phyloP scores from a whole-genome alignment of 2,797 vertebrate genomes.

The Pangasius macronema region DNA sequence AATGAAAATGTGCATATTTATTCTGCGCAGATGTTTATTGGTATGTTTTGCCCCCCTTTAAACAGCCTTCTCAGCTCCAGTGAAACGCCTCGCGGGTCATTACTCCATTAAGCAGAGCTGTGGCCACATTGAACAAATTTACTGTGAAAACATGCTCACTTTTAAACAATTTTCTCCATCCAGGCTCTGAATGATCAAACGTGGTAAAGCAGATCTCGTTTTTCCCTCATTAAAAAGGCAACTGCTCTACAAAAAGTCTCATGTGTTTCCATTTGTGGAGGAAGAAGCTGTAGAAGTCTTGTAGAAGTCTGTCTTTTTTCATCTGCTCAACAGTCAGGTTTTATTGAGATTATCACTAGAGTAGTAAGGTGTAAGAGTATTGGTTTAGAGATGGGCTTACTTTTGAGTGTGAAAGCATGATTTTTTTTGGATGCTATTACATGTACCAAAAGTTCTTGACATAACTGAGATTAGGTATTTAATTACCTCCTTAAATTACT shows the following conservation, averaged over 20 bases:
- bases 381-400: conserved; percentile 35
- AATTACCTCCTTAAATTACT: background rate
- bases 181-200: conserved; percentile 69
- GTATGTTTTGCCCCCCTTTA: conserved; percentile 51
- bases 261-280: conserved; percentile 73
- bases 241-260: conserved; percentile 63
- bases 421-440: background rate
- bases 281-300: conserved; percentile 49
- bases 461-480: background rate
- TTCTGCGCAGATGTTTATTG: conserved; percentile 60
- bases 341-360: conserved; percentile 73
- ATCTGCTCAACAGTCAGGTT: conserved; percentile 28
- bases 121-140: conserved; percentile 65
- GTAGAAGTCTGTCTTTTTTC: conserved; percentile 67
- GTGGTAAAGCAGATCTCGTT: conserved; percentile 54
- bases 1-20: conserved; percentile 60
- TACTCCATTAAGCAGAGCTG: conserved; percentile 60
- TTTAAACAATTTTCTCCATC: conserved; percentile 63
- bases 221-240: conserved; percentile 62
- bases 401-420: conserved; percentile 7
- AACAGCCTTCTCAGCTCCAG: conserved; percentile 50
- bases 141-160: conserved; percentile 60
- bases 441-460: background rate
- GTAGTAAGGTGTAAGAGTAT: conserved; percentile 69
- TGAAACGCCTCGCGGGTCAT: conserved; percentile 58